Conservation (phyloP, 2,888 invertebrate species). For the Tyria jacobaeae region DNA sequence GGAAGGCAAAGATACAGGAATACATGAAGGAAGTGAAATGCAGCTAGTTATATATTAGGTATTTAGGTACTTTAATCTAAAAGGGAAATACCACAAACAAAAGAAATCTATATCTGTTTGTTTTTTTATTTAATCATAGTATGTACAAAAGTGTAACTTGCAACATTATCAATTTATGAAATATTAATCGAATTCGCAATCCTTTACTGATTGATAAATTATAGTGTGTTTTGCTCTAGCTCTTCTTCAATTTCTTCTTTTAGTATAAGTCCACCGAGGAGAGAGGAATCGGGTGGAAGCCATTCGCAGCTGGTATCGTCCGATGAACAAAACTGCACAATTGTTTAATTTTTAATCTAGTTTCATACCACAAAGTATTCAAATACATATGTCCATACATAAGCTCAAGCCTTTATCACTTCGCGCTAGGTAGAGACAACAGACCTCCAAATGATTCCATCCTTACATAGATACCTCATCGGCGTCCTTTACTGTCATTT, state of each 20-base stretch:
- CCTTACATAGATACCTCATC: too few relatives aligned
- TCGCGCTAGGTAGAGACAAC: too few relatives aligned
- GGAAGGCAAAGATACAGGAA: too few relatives aligned
- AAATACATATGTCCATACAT: too few relatives aligned
- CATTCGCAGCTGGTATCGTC: slow-evolving; percentile 84
- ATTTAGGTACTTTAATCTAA: neutral
- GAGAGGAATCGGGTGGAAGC: slow-evolving; percentile 78
- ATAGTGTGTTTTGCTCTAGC: slow-evolving; percentile 49
- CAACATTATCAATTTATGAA: slow-evolving; percentile 35
- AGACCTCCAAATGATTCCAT: too few relatives aligned
- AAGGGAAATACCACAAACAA: neutral
- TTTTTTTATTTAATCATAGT: neutral
- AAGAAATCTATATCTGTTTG: neutral
- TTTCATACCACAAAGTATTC: neutral
- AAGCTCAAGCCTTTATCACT: too few relatives aligned
- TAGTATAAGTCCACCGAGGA: slow-evolving; percentile 71
- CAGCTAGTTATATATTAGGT: too few relatives aligned
- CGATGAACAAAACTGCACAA: slow-evolving; percentile 74
- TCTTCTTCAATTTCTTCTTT: slow-evolving; percentile 75
- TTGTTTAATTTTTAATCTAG: too few relatives aligned
- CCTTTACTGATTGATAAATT: slow-evolving; percentile 12
- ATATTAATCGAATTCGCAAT: neutral
- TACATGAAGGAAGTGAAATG: too few relatives aligned
- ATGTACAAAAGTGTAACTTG: slow-evolving; percentile 55
- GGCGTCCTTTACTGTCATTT: too few relatives aligned